Evolutionary conservation across 1,140 invertebrate species (phyloP), one percentile per base, ranked within the genome.

Genomic region (Teleogryllus occipitalis): DNA sequence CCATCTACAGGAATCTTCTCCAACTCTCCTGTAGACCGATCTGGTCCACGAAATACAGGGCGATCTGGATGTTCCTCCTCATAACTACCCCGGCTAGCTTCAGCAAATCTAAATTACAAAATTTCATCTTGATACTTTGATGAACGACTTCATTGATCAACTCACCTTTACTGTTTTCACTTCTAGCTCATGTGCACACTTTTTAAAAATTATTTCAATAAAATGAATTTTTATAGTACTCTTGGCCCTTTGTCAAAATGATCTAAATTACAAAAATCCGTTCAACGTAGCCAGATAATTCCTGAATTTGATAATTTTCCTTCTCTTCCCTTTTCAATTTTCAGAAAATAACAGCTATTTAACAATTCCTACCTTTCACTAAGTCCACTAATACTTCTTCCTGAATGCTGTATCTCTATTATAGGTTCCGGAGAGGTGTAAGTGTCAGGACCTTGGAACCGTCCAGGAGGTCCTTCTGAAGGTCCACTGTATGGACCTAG

Each of bases 1-100:
- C 18, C 76, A 47, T 47, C 46, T 8, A 18, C 76, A 77, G 54
- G 10, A 18, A 65, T 65, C 18, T 65, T 65, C 10, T 65, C 18
- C 10, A 65, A 18, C 18, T 65, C 54, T 14, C 18, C 18, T 14
- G 18, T 14, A 21, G 78, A 46, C 8, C 72, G 49, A 74, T 79
- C 78, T 21, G 78, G 78, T 2, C 78, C 78, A n/a, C 78, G 78
- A 47, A 79, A 79, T 8, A 79, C 78, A 21, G 78, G 78, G 48
- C 48, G 76, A 48, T 77, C 76, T 48, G 76, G 22, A n/a, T n/a
- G 76, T 8, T 77, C 76, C 39, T 54, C 48, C 48, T 54, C 48
- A 21, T 77, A 77, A 8, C 39, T 47, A 22, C 76, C 76, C 47
- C 54, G 54, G 7, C 18, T 65, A 65, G 54, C 54, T 14, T 14